Evolutionary conservation across 2,797 vertebrate species (phyloP).

Genomic region (Lagocephalus sceleratus): DNA sequence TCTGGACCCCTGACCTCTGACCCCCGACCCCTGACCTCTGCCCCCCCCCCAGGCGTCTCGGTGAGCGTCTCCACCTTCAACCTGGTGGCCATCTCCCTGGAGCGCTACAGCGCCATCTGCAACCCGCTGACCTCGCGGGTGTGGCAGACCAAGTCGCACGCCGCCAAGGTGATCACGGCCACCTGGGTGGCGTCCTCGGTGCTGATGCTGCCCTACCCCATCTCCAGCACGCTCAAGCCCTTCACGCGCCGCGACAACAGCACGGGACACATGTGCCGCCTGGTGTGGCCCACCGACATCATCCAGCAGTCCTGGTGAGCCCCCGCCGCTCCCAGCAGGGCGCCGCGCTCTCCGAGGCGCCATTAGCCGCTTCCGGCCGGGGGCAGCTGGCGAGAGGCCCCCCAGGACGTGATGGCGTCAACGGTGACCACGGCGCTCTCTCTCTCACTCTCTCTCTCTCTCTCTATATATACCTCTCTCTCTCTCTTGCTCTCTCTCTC

Average conservation of each 20-base stretch:
- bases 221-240: slow-evolving; percentile 88
- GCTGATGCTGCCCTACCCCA: slow-evolving; percentile 94
- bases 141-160: slow-evolving; percentile 98
- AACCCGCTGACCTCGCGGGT: slow-evolving; percentile 91
- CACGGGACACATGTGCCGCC: slow-evolving; percentile 92
- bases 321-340: slow-evolving; percentile 3
- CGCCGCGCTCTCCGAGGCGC: not conserved
- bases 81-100: slow-evolving; percentile 95
- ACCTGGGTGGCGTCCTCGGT: slow-evolving; percentile 90
- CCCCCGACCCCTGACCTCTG: too few relatives aligned
- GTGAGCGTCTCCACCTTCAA: slow-evolving; percentile 96
- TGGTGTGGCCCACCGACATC: slow-evolving; percentile 83
- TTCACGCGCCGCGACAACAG: slow-evolving; percentile 89
- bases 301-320: slow-evolving; percentile 92
- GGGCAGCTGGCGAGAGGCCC: too few relatives aligned
- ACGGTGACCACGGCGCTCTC: too few relatives aligned
- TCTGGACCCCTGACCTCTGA: not conserved
- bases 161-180: slow-evolving; percentile 88
- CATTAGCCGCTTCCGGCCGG: not conserved
- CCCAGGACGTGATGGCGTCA: too few relatives aligned
- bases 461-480: too few relatives aligned
- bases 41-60: slow-evolving; percentile 83
- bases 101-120: slow-evolving; percentile 97
- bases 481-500: too few relatives aligned
- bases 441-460: too few relatives aligned